phyloP scores from a whole-genome alignment of 2,113 vertebrate species.

The Lota lota region DNA sequence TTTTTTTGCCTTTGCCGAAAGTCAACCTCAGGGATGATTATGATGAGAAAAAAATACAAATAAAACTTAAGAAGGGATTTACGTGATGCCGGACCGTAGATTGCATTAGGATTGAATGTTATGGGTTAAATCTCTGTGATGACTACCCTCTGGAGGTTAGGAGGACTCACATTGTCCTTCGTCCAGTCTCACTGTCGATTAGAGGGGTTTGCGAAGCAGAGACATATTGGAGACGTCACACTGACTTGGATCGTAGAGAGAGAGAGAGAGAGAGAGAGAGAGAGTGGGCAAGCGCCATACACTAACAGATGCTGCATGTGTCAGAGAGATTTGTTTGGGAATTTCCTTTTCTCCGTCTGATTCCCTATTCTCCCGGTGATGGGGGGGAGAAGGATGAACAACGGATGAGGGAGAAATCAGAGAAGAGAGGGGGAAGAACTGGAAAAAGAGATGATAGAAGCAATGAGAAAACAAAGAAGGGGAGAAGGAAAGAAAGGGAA shows the following conservation, averaged over 20 bases:
- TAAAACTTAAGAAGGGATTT: conserved; percentile 63
- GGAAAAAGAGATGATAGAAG: background rate
- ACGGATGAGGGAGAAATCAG: background rate
- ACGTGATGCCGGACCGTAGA: conserved; percentile 63
- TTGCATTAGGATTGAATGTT: conserved; percentile 68
- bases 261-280: background rate
- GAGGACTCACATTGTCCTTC: conserved; percentile 41
- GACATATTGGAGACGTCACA: conserved; percentile 51
- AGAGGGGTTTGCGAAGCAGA: conserved; percentile 49
- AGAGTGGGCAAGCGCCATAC: conserved; percentile 12
- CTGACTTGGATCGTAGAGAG: conserved; percentile 30
- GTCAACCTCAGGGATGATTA: conserved; percentile 71
- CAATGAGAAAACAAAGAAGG: background rate
- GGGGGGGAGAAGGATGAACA: background rate
- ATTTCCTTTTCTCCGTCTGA: conserved; percentile 52
- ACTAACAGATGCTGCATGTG: conserved; percentile 53
- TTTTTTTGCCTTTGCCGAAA: conserved; percentile 60
- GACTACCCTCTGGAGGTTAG: conserved; percentile 51
- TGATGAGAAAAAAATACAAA: conserved; percentile 44
- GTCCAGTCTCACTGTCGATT: conserved; percentile 48
- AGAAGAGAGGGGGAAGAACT: background rate
- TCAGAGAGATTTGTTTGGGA: conserved; percentile 60
- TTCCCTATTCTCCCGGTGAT: conserved; percentile 39
- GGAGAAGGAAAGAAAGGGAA: conserved; percentile 1
- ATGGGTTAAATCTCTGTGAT: conserved; percentile 57